A percentile compares a stretch with the other conserved stretches of the same genome.
phyloP scores from a whole-genome alignment of 1,140 invertebrate genomes.

The Eupeodes corollae region DNA sequence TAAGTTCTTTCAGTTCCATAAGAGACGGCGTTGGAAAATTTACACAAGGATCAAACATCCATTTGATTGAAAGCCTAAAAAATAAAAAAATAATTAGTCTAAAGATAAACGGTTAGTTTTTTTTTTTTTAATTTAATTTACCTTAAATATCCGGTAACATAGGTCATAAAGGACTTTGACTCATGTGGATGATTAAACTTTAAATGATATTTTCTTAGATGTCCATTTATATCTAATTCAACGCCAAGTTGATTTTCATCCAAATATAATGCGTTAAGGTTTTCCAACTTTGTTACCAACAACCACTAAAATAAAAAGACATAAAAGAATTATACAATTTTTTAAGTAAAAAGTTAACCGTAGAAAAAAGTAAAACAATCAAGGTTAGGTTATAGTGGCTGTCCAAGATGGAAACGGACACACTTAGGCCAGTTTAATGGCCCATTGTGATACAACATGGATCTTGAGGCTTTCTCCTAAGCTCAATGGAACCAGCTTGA shows the following conservation, averaged over 20 bases:
- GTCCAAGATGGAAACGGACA: too few species aligned
- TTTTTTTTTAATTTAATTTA: slow-evolving; percentile 13
- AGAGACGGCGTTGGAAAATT: slow-evolving; percentile 67
- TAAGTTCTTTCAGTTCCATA: slow-evolving; percentile 54
- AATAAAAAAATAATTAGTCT: neutral
- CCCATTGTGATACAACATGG: too few species aligned
- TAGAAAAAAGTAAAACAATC: too few species aligned
- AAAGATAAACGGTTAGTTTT: neutral
- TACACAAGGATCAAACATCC: slow-evolving; percentile 80
- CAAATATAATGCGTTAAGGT: slow-evolving; percentile 45
- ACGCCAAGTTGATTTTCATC: slow-evolving; percentile 13
- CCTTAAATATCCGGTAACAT: slow-evolving; percentile 77
- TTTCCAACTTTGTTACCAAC: slow-evolving; percentile 66
- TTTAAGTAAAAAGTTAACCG: too few species aligned
- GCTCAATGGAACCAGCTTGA: too few species aligned
- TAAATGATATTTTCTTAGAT: slow-evolving; percentile 26
- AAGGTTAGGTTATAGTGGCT: too few species aligned
- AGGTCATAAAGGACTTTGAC: slow-evolving; percentile 63
- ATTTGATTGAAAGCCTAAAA: slow-evolving; percentile 64
- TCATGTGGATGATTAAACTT: slow-evolving; percentile 20
- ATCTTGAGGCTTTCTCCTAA: too few species aligned
- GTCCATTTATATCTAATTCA: slow-evolving; percentile 24
- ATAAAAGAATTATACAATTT: neutral
- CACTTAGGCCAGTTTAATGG: too few species aligned
- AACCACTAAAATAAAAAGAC: slow-evolving; percentile 48